Conservation (phyloP, 2,888 invertebrate species). For the Eudemis profundana region DNA sequence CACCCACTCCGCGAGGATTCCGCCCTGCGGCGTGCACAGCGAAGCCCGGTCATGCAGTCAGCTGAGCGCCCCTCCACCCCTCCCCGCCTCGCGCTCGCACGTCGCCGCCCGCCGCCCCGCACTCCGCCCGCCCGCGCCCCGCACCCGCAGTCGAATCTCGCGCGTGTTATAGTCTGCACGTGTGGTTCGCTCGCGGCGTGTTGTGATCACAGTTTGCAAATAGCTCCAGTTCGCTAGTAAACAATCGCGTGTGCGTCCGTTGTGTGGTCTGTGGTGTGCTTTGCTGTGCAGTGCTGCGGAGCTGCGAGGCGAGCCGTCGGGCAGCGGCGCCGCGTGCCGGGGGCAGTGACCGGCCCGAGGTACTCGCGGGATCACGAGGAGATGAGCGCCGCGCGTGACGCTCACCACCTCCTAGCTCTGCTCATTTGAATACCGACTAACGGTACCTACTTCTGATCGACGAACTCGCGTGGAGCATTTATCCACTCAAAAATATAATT, state of each 20-base stretch:
- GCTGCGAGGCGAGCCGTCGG: constrained; percentile 19
- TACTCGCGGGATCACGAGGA: constrained; percentile 26
- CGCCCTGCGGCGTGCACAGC: constrained; percentile 23
- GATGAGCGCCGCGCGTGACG: constrained; percentile 51
- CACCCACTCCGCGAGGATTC: constrained; percentile 13
- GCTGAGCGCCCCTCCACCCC: constrained; percentile 44
- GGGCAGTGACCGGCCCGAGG: constrained; percentile 66
- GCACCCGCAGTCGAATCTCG: constrained; percentile 22
- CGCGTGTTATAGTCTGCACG: constrained; percentile 8
- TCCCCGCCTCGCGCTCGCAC: constrained; percentile 22
- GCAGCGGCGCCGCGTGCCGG: constrained; percentile 50
- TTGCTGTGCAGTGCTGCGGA: constrained; percentile 49
- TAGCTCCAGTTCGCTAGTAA: constrained; percentile 13
- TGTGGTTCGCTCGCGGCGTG: constrained; percentile 14
- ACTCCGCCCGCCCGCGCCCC: background rate
- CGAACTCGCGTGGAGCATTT: constrained; percentile 20
- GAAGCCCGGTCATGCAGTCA: too few species aligned
- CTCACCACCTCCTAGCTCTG: constrained; percentile 36
- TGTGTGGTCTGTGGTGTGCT: background rate
- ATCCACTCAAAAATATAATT: background rate
- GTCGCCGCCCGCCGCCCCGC: background rate
- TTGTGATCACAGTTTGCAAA: constrained; percentile 23
- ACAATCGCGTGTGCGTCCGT: constrained; percentile 22
- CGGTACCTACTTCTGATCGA: constrained; percentile 43
- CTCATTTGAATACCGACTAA: constrained; percentile 47